phyloP scores from a whole-genome alignment of 2,113 vertebrate species.

The Chaetops frenatus region DNA sequence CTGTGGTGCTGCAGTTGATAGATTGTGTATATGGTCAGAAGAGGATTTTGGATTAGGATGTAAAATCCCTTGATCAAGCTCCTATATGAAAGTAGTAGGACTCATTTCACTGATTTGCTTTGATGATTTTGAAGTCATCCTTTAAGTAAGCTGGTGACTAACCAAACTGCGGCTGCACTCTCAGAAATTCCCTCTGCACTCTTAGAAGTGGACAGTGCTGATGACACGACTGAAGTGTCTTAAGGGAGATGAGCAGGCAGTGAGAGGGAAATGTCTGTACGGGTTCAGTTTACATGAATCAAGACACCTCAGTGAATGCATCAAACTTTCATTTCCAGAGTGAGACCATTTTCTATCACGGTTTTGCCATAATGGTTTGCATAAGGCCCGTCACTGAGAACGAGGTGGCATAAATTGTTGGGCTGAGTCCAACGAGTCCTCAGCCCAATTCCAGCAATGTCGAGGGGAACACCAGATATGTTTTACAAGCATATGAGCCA shows the following conservation, averaged over 20 bases:
- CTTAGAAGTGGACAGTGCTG: not conserved
- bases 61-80: not conserved
- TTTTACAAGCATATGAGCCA: not conserved
- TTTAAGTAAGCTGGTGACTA: not conserved
- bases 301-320: not conserved
- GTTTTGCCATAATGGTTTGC: not conserved
- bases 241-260: not conserved
- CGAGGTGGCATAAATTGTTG: not conserved
- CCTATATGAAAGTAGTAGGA: not conserved
- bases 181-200: constrained; percentile 18
- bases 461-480: not conserved
- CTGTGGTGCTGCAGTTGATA: not conserved
- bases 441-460: not conserved
- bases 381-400: not conserved
- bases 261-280: not conserved
- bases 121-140: constrained; percentile 21
- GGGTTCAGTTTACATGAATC: not conserved
- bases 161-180: not conserved
- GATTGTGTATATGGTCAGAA: not conserved
- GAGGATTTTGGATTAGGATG: not conserved
- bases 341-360: not conserved
- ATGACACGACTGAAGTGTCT: not conserved
- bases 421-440: not conserved
- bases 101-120: not conserved
- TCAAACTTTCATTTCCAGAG: not conserved